phyloP scores from a whole-genome alignment of 2,113 vertebrate genomes.

The Chiloscyllium plagiosum region DNA sequence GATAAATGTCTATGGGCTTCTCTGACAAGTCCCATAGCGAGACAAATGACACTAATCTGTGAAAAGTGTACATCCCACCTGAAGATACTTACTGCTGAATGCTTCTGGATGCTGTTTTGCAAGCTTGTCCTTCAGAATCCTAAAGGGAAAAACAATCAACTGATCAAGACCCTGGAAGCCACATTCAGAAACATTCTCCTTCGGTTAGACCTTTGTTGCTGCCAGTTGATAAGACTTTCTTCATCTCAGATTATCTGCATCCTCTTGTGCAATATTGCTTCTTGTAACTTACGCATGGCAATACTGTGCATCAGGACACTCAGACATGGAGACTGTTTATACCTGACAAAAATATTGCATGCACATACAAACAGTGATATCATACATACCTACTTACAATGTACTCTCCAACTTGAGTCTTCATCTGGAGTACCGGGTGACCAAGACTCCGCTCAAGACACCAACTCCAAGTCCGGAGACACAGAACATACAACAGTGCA shows the following conservation, averaged over 20 bases:
- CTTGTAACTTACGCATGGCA: no score
- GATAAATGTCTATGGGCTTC: background rate
- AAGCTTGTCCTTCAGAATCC: constrained; percentile 85
- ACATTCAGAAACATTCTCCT: background rate
- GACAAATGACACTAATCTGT: background rate
- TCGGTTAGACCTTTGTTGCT: background rate
- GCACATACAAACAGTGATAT: background rate
- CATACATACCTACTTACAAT: background rate
- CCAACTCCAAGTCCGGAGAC: no score
- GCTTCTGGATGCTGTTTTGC: constrained; percentile 90
- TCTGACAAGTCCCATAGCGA: background rate
- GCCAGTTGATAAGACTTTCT: no score
- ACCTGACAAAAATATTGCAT: no score
- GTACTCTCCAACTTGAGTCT: no score
- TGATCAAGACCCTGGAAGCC: background rate
- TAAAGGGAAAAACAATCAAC: constrained; percentile 46
- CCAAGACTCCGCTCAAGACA: no score
- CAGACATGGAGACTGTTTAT: background rate
- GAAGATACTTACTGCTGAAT: constrained; percentile 80
- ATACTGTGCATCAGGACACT: background rate
- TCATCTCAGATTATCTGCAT: background rate
- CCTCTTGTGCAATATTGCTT: background rate
- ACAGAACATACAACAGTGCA: no score
- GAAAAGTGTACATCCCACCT: background rate
- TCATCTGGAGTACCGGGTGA: no score